A percentile compares a stretch with the other conserved stretches of the same genome.
phyloP scores from a whole-genome alignment of 2,113 vertebrate species.

The Leptocoma aspasia region DNA sequence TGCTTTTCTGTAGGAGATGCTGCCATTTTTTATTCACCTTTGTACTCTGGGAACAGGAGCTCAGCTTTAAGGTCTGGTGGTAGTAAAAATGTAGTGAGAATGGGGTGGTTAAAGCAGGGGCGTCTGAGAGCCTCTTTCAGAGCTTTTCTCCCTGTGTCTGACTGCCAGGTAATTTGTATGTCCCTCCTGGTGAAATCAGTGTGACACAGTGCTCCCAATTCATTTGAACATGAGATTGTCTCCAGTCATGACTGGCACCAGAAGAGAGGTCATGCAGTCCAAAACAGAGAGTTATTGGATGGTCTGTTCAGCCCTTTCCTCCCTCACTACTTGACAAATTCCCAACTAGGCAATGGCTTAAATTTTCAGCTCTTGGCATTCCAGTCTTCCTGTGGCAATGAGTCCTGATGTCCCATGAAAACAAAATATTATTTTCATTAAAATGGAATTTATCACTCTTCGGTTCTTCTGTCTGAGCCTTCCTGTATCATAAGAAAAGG shows the following conservation, averaged over 20 bases:
- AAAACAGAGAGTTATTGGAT: not conserved
- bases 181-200: not conserved
- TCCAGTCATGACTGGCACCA: not conserved
- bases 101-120: not conserved
- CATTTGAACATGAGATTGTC: not conserved
- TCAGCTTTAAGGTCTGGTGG: not conserved
- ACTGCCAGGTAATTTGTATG: not conserved
- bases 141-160: not conserved
- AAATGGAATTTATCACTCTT: slow-evolving; percentile 29
- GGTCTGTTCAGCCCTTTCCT: not conserved
- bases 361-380: not conserved
- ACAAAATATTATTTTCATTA: not conserved
- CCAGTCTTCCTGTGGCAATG: not conserved
- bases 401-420: not conserved
- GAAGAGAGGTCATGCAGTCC: not conserved
- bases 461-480: not conserved
- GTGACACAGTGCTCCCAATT: not conserved
- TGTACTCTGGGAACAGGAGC: not conserved
- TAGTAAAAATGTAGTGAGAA: not conserved
- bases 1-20: not conserved
- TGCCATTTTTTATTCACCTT: not conserved
- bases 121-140: not conserved
- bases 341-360: not conserved
- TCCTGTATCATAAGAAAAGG: not conserved
- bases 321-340: not conserved